Percentiles rank a stretch among this genome's conserved stretches.
Conservation (phyloP, 2,797 vertebrate species). For the Amblyopsis hoosieri region DNA sequence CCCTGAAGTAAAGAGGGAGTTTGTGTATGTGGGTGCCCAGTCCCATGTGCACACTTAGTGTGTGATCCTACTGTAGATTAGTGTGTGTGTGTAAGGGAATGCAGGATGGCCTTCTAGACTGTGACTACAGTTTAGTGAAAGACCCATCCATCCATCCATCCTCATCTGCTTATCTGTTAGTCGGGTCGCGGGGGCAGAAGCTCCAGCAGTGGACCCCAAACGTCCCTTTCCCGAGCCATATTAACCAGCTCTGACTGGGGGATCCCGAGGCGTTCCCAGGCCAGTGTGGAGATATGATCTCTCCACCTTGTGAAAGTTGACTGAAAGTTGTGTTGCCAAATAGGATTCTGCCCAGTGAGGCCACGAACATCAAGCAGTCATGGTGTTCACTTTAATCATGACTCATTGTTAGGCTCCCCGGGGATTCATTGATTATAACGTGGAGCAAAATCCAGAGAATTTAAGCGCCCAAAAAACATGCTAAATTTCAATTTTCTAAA, state of each 20-base stretch:
- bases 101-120: conserved; percentile 7
- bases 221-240: too few relatives aligned
- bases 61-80: background rate
- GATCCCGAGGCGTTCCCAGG: too few relatives aligned
- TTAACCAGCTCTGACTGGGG: too few relatives aligned
- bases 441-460: conserved; percentile 24
- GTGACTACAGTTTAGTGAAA: conserved; percentile 26
- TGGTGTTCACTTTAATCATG: conserved; percentile 48
- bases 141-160: background rate
- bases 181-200: too few relatives aligned
- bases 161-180: too few relatives aligned
- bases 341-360: conserved; percentile 24
- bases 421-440: conserved; percentile 51
- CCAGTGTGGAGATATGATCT: too few relatives aligned
- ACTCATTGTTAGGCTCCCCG: conserved; percentile 37
- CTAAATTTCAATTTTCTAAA: background rate
- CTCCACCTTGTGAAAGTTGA: conserved; percentile 11
- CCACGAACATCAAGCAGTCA: conserved; percentile 33
- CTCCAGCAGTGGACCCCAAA: too few relatives aligned
- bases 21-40: background rate
- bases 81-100: background rate
- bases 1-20: background rate
- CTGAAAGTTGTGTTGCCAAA: conserved; percentile 14
- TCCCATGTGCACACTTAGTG: background rate
- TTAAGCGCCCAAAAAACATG: conserved; percentile 10